Evolutionary conservation across 2,888 invertebrate genomes (phyloP).

Genomic region (Lobophora halterata): DNA sequence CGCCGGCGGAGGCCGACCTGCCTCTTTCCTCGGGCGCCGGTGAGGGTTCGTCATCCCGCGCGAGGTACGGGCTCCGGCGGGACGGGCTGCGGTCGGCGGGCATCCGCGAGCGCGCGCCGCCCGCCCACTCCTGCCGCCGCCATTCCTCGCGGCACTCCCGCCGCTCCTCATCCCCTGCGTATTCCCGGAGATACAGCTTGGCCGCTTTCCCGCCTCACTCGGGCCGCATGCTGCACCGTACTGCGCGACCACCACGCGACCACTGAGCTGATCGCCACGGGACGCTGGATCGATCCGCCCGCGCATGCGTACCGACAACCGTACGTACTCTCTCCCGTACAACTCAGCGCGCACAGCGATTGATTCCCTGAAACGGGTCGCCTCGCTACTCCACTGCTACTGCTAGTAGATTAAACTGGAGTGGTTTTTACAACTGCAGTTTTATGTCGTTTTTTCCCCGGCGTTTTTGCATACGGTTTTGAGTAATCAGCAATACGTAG

Average conservation of each 20-base stretch:
- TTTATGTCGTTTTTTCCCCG: too few relatives aligned
- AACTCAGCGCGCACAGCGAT: conserved; percentile 55
- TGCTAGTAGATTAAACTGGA: conserved; percentile 24
- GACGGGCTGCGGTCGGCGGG: conserved; percentile 95
- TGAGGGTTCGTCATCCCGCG: conserved; percentile 88
- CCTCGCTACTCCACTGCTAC: conserved; percentile 8
- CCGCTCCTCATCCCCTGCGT: conserved; percentile 80
- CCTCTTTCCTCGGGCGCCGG: conserved; percentile 93
- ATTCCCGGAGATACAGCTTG: conserved; percentile 81
- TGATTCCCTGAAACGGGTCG: conserved; percentile 36
- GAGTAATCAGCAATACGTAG: too few relatives aligned
- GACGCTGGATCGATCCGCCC: conserved; percentile 65
- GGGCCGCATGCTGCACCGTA: conserved; percentile 66
- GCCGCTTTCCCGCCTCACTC: conserved; percentile 74
- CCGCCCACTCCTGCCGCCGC: conserved; percentile 75
- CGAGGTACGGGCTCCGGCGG: conserved; percentile 89
- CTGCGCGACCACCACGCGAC: conserved; percentile 74
- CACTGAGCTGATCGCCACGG: conserved; percentile 60
- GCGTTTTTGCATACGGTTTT: too few relatives aligned
- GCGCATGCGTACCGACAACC: conserved; percentile 54
- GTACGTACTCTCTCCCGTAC: too few relatives aligned
- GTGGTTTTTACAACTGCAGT: too few relatives aligned
- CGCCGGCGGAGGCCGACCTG: conserved; percentile 85
- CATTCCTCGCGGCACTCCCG: conserved; percentile 76
- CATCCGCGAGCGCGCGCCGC: conserved; percentile 82